Percentiles rank a stretch among this genome's conserved stretches.
phyloP scores from a whole-genome alignment of 2,888 invertebrate genomes.

The Melipona beecheii region DNA sequence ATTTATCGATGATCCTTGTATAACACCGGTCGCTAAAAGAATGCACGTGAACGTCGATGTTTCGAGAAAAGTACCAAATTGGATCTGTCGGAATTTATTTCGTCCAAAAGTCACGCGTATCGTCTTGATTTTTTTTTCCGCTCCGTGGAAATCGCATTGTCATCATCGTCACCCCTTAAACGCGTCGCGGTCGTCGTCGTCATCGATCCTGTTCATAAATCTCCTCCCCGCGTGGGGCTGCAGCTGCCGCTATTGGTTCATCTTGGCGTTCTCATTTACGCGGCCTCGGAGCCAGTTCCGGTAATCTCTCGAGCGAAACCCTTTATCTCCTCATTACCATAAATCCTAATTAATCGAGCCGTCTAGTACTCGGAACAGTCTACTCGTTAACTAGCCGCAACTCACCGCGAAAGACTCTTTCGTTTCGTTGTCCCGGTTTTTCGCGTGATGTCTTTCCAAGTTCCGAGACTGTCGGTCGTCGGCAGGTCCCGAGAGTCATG shows the following conservation, averaged over 20 bases:
- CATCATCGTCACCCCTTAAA: neutral
- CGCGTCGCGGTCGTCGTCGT: neutral
- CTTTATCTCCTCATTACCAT: constrained; percentile 44
- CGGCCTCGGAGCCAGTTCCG: constrained; percentile 24
- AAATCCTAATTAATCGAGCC: constrained; percentile 50
- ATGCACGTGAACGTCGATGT: too few species aligned
- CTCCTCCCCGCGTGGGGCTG: neutral
- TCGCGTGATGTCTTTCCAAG: constrained; percentile 28
- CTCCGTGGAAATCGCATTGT: neutral
- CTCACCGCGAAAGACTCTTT: neutral
- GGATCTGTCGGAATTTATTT: too few species aligned
- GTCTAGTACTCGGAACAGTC: constrained; percentile 1
- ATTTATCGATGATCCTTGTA: neutral
- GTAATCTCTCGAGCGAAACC: constrained; percentile 44
- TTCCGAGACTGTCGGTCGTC: constrained; percentile 1
- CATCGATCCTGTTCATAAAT: constrained; percentile 19
- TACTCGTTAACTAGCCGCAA: too few species aligned
- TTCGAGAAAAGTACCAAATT: too few species aligned
- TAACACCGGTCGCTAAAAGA: too few species aligned
- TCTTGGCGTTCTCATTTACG: constrained; percentile 29
- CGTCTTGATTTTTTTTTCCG: neutral
- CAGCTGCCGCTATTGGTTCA: constrained; percentile 8
- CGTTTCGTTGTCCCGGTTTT: constrained; percentile 15
- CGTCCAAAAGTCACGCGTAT: too few species aligned
- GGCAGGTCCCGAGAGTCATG: neutral